Percentiles rank a stretch among this genome's conserved stretches.
phyloP scores from a whole-genome alignment of 30 jellyfish, hydroid and myxozoan genomes.

The Cassiopea andromeda region DNA sequence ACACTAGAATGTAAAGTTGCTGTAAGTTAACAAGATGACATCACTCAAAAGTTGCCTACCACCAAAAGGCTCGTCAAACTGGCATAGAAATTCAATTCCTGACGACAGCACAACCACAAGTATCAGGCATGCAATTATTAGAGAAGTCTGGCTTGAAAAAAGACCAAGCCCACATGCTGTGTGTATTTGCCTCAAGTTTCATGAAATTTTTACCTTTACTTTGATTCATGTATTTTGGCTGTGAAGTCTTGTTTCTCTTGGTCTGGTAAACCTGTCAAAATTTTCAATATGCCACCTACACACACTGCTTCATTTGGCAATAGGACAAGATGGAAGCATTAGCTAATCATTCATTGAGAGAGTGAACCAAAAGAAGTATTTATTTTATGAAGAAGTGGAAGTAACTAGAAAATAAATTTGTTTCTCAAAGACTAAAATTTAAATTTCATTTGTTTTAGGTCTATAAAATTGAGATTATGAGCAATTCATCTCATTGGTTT shows the following conservation, averaged over 20 bases:
- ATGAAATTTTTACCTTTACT: neutral
- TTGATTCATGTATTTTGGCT: neutral
- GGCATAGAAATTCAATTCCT: constrained; percentile 80
- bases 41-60: constrained; percentile 81
- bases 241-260: neutral
- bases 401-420: no score
- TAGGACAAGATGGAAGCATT: no score
- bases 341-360: no score
- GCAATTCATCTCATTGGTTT: constrained; percentile 93
- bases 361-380: no score
- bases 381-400: no score
- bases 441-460: no score
- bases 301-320: no score
- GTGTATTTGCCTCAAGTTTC: neutral
- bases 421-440: no score
- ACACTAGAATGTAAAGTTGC: neutral
- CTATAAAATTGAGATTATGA: constrained; percentile 90
- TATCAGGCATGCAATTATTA: constrained; percentile 83
- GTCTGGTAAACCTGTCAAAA: no score
- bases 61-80: constrained; percentile 81
- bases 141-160: constrained; percentile 94
- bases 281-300: no score
- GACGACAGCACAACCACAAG: constrained; percentile 58
- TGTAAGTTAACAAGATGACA: constrained; percentile 47
- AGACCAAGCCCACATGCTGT: constrained; percentile 96